Base-by-base conservation (phyloP, 2,797 vertebrate genomes). In the Echeneis naucrates region DNA sequence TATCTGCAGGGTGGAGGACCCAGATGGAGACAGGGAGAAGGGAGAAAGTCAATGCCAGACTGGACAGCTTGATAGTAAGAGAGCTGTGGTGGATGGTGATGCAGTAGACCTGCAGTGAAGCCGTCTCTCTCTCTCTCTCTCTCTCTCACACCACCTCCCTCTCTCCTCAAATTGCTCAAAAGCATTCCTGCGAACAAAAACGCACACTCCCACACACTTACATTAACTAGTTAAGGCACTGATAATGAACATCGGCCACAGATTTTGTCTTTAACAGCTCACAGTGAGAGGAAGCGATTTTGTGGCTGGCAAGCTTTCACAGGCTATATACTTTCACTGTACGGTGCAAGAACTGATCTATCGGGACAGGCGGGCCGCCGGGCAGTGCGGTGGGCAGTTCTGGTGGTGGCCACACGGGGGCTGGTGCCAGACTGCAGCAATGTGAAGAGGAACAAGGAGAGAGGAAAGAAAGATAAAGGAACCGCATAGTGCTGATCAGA, bases 401-500 rank as follows among this genome's bases (percentile, higher is more conserved):
- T 75, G 10, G 65, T 2, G 2, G 50, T 51, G 72, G 58, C 91
- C 91, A 85, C 84, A 35, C 42, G 87, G 82, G 85, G 87, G 84
- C 88, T 37, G 9, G 53, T 59, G 44, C 63, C 72, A 84, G 85
- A 88, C 89, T 92, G 90, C 92, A 89, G 92, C 78, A 92, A 78
- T 66, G 72, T 84, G 84, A 79, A 56, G 75, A 84, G 77, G 55
- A 82, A 73, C 52, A 56, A 16, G 19, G 58, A 12, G 63, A 64
- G 57, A 57, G 68, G 66, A 69, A 79, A 68, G 76, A 72, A 85
- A 87, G 82, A 78, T 84, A 80, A 73, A 79, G 87, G 68, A 83
- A 85, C 86, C 75, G 91, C 89, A 92, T 90, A 87, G 80, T 86
- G 86, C 77, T 68, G 88, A 93, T 92, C 88, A 87, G 91, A 93